phyloP scores from a whole-genome alignment of 2,888 invertebrate genomes.

The Aspidiotus rigidus region DNA sequence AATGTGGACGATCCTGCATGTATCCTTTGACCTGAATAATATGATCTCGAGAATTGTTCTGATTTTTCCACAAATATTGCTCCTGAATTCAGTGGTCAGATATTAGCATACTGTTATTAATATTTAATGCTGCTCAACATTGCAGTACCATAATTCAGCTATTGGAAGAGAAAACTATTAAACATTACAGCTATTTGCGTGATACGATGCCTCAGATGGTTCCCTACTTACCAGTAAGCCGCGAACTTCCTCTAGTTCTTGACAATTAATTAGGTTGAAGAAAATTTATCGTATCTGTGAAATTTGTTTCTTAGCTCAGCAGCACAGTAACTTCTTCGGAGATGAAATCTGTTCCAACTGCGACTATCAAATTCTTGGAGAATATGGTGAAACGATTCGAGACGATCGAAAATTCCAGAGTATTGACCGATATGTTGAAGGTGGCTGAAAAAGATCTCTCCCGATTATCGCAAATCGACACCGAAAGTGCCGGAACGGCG shows the following conservation, averaged over 20 bases:
- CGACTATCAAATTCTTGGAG: conserved; percentile 61
- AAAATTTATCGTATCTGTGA: neutral
- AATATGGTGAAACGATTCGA: conserved; percentile 64
- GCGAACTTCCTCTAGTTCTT: neutral
- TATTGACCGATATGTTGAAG: conserved; percentile 52
- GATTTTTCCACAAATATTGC: neutral
- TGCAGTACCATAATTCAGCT: conserved; percentile 83
- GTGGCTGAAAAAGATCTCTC: conserved; percentile 59
- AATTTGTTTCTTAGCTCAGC: conserved; percentile 6
- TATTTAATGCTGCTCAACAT: conserved; percentile 87
- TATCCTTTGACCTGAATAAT: conserved; percentile 47
- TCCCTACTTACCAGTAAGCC: conserved; percentile 53
- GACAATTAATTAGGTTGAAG: neutral
- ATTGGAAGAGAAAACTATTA: conserved; percentile 82
- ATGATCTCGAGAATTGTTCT: neutral
- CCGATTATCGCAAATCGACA: conserved; percentile 47
- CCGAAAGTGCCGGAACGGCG: conserved; percentile 42
- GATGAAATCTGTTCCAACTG: conserved; percentile 38
- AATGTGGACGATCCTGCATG: conserved; percentile 92
- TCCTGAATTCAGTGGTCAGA: conserved; percentile 45
- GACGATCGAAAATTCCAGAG: conserved; percentile 48
- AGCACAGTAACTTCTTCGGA: conserved; percentile 33
- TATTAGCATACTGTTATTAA: conserved; percentile 80
- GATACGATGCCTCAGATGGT: conserved; percentile 89
- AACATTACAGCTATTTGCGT: conserved; percentile 86